phyloP scores from a whole-genome alignment of 2,797 vertebrate genomes.

The Mallotus villosus region DNA sequence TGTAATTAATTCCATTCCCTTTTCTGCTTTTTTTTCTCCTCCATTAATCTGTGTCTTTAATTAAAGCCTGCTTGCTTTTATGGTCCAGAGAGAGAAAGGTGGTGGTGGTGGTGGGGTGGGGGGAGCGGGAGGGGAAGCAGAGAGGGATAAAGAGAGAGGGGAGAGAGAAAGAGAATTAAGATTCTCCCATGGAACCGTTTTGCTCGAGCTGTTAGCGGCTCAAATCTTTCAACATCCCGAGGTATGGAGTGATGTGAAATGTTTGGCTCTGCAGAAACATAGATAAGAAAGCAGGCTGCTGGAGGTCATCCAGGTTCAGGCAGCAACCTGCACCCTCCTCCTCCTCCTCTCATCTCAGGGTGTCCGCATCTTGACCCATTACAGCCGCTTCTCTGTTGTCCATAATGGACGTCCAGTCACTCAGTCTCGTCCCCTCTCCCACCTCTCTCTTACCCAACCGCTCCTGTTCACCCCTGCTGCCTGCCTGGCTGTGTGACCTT shows the following conservation, averaged over 20 bases:
- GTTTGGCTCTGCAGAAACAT: not conserved
- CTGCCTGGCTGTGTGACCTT: no score
- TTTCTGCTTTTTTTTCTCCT: constrained; percentile 42
- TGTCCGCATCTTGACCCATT: no score
- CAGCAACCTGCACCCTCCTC: constrained; percentile 8
- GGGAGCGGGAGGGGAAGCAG: constrained; percentile 5
- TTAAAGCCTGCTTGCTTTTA: constrained; percentile 49
- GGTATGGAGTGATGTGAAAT: constrained; percentile 6
- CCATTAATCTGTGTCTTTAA: constrained; percentile 62
- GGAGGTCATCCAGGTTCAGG: constrained; percentile 9
- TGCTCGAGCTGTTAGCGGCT: constrained; percentile 7
- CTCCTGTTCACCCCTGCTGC: no score
- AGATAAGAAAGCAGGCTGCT: constrained; percentile 16
- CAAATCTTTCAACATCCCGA: constrained; percentile 1
- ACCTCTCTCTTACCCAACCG: not conserved
- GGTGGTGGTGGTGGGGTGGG: not conserved
- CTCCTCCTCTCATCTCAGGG: not conserved
- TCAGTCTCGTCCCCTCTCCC: not conserved
- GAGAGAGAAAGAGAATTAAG: not conserved
- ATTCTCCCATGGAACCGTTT: constrained; percentile 5
- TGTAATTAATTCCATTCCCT: constrained; percentile 56
- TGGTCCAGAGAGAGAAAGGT: not conserved
- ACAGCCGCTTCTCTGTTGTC: no score
- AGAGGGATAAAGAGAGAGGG: not conserved
- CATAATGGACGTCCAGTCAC: not conserved